phyloP scores from a whole-genome alignment of 2,113 vertebrate genomes.

The Antechinus stuartii region DNA sequence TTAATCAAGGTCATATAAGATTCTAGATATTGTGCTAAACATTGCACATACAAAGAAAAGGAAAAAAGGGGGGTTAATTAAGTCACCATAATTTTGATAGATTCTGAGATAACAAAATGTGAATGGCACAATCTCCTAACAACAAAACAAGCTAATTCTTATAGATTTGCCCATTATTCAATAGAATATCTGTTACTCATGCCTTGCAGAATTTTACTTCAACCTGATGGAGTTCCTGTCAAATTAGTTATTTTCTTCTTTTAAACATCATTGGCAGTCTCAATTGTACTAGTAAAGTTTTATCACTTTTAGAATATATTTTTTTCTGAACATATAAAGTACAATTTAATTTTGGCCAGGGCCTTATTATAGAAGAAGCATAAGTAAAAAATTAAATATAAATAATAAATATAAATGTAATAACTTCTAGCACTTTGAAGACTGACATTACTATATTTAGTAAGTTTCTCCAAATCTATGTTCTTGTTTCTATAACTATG shows the following conservation, averaged over 20 bases:
- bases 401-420: neutral
- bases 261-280: neutral
- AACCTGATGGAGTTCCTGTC: neutral
- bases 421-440: neutral
- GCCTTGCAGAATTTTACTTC: neutral
- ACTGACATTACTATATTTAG: neutral
- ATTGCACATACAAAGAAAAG: neutral
- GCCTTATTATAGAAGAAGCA: slow-evolving; percentile 18
- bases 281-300: slow-evolving; percentile 9
- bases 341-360: slow-evolving; percentile 9
- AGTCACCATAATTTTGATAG: neutral
- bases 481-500: neutral
- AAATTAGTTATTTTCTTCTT: neutral
- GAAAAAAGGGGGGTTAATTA: neutral
- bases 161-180: neutral
- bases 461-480: neutral
- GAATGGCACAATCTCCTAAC: neutral
- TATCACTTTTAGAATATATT: neutral
- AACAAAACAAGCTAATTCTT: neutral
- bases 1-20: neutral
- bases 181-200: neutral
- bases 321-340: slow-evolving; percentile 37
- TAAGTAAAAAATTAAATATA: slow-evolving; percentile 23
- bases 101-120: neutral
- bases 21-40: neutral